Percentiles rank a stretch among this genome's conserved stretches.
Conservation (phyloP, 2,888 invertebrate species). For the Blera fallax region DNA sequence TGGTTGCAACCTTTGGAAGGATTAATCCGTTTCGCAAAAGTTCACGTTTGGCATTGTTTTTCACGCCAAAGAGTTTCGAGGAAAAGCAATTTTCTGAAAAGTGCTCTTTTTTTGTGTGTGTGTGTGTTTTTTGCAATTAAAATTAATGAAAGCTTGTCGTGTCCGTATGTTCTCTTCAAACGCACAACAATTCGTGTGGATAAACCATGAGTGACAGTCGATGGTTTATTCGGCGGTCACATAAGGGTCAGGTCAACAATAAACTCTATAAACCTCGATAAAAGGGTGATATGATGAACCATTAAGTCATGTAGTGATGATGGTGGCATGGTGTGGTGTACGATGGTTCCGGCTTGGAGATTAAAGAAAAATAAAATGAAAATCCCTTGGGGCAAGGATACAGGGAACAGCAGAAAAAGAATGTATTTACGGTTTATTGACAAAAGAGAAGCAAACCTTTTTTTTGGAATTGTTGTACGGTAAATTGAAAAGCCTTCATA, state of each 20-base stretch:
- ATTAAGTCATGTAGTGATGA: background rate
- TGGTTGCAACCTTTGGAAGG: constrained; percentile 17
- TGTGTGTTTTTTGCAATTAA: constrained; percentile 47
- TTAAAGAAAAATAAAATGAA: background rate
- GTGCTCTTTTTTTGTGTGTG: no score
- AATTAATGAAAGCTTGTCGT: constrained; percentile 35
- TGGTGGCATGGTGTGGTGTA: background rate
- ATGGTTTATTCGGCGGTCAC: background rate
- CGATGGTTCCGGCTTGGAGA: background rate
- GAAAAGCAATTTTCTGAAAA: constrained; percentile 46
- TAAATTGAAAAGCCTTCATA: constrained; percentile 2
- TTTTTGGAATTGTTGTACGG: background rate
- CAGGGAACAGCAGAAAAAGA: background rate
- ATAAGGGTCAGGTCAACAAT: background rate
- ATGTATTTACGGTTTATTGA: background rate
- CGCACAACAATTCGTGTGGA: background rate
- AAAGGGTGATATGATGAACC: background rate
- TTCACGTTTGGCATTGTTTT: constrained; percentile 9
- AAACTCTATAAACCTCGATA: background rate
- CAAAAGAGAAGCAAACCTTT: background rate
- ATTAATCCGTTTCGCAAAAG: constrained; percentile 4
- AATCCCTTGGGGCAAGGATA: background rate
- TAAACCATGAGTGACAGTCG: constrained; percentile 23
- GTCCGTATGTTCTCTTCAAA: constrained; percentile 10
- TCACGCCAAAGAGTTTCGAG: constrained; percentile 4